phyloP scores from a whole-genome alignment of 2,888 invertebrate genomes.

The Cheilosia vernalis region DNA sequence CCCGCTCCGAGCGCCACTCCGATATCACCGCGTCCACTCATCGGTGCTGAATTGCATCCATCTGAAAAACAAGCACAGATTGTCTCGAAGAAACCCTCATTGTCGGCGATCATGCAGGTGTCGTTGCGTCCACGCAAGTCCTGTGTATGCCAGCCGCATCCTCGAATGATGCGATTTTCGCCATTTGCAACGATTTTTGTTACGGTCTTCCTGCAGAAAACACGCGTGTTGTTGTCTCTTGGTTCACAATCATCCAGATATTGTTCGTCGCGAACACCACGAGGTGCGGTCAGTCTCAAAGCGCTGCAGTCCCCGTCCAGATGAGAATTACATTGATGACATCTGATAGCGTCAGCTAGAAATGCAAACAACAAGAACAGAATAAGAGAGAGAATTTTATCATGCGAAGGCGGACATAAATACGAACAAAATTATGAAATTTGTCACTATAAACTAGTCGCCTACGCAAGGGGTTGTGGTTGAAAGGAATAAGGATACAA shows the following conservation, averaged over 20 bases:
- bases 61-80: constrained; percentile 87
- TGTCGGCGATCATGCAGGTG: constrained; percentile 86
- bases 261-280: constrained; percentile 81
- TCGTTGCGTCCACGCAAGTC: constrained; percentile 76
- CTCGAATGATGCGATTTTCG: constrained; percentile 84
- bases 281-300: constrained; percentile 84
- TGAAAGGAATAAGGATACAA: constrained; percentile 16
- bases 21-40: constrained; percentile 57
- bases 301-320: constrained; percentile 87
- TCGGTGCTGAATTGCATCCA: constrained; percentile 85
- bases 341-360: constrained; percentile 85
- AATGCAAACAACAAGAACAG: constrained; percentile 37
- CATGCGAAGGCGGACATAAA: neutral
- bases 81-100: constrained; percentile 86
- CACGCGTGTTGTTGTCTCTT: constrained; percentile 79
- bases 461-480: neutral
- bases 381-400: constrained; percentile 46
- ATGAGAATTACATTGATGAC: constrained; percentile 90
- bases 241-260: constrained; percentile 84
- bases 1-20: constrained; percentile 65
- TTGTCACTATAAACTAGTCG: neutral
- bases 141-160: constrained; percentile 86
- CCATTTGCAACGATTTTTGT: constrained; percentile 85
- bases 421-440: constrained; percentile 11
- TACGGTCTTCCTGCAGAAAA: constrained; percentile 89